These are phyloP conservation scores for Homarus gammarus DNA, from an alignment of 2,888 invertebrate genomes.

Conservation along the genomic window DNA sequence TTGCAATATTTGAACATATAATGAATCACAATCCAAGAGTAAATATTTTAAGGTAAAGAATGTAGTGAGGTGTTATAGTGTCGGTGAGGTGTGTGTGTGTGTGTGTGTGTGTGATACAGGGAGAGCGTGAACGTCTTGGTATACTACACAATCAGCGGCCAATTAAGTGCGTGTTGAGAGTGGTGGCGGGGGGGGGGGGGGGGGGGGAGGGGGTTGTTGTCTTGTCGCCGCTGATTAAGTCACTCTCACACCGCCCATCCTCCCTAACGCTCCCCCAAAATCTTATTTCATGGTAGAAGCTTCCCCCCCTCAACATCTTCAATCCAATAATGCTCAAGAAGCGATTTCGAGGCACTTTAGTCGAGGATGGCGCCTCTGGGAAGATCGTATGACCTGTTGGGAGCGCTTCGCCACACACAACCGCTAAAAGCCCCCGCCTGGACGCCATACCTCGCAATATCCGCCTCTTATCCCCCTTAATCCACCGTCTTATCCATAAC, in stretches of 20 bases:
- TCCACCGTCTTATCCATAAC: not conserved
- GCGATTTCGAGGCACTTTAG: conserved; percentile 70
- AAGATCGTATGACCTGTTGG: conserved; percentile 67
- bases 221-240: conserved; percentile 25
- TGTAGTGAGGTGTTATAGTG: too few relatives aligned
- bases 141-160: conserved; percentile 18
- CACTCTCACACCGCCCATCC: not conserved
- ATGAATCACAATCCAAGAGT: too few relatives aligned
- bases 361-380: conserved; percentile 65
- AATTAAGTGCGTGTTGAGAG: not conserved
- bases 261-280: not conserved
- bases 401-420: conserved; percentile 44
- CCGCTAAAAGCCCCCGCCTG: conserved; percentile 53
- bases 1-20: too few relatives aligned
- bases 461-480: conserved; percentile 17
- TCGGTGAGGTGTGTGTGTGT: too few relatives aligned
- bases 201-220: not conserved
- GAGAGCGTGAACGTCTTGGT: not conserved
- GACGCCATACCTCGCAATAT: conserved; percentile 42
- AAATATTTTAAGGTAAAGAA: too few relatives aligned
- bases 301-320: conserved; percentile 60
- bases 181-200: not conserved
- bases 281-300: conserved; percentile 22
- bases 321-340: conserved; percentile 71
- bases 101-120: too few relatives aligned